These are phyloP conservation scores for Atrina japonica DNA, from an alignment of 2,888 invertebrate genomes.

Conservation along the genomic window DNA sequence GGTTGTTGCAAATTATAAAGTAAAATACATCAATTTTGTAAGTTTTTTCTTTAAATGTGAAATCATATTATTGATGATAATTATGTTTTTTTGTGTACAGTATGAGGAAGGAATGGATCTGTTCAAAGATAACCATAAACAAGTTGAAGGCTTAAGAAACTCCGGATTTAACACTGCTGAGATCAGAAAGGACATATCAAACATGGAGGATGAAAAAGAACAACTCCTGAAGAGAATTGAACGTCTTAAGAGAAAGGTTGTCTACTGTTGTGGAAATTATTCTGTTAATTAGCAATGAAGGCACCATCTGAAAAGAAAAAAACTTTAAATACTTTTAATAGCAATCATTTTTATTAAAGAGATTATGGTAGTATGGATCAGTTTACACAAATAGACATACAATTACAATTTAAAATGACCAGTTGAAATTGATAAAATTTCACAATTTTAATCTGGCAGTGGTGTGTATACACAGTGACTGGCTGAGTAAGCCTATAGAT, in stretches of 20 bases:
- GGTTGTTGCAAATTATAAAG: no score
- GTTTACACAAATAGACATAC: no score
- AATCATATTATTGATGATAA: not conserved
- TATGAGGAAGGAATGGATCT: constrained; percentile 89
- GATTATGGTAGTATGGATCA: no score
- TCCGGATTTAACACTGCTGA: constrained; percentile 88
- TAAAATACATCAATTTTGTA: no score
- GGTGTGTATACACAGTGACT: no score
- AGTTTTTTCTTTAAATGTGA: not conserved
- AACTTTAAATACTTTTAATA: no score
- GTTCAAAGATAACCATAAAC: constrained; percentile 90
- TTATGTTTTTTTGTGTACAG: constrained; percentile 71
- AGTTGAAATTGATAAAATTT: no score
- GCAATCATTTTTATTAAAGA: no score
- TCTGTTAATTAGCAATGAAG: not conserved
- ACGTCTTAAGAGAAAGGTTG: constrained; percentile 83
- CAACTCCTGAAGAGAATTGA: constrained; percentile 86
- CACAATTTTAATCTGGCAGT: no score
- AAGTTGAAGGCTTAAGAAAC: constrained; percentile 85
- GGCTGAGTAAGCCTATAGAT: no score
- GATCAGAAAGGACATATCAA: constrained; percentile 90
- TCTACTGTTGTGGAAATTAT: not conserved
- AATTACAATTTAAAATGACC: no score
- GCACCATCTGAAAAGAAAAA: no score
- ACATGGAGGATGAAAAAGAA: constrained; percentile 93